Percentiles rank a stretch among this genome's conserved stretches.
These are phyloP conservation scores for Plecturocebus donacophilus DNA, from an alignment of 2,113 vertebrate species.

Conservation along the genomic window DNA sequence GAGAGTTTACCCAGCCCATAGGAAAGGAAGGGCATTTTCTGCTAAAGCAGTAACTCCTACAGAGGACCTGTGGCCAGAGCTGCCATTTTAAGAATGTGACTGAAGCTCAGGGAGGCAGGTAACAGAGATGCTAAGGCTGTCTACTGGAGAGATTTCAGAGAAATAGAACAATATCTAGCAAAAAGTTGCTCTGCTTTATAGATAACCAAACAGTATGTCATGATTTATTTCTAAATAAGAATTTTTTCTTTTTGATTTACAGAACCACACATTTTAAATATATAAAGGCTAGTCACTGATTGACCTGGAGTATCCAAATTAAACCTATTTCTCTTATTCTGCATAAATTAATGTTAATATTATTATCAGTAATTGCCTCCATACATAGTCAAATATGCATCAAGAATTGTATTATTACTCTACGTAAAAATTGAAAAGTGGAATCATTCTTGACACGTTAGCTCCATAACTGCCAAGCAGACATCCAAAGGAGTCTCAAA, in stretches of 20 bases:
- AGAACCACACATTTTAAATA: background rate
- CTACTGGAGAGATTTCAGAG: background rate
- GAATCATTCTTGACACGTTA: constrained; percentile 23
- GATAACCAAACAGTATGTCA: background rate
- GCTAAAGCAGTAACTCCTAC: background rate
- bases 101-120: background rate
- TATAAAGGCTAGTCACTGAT: background rate
- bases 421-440: background rate
- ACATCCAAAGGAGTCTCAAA: constrained; percentile 20
- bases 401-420: background rate
- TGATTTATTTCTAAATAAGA: constrained; percentile 6
- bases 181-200: background rate
- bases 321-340: background rate
- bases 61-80: background rate
- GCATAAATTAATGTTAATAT: background rate
- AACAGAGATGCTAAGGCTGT: background rate
- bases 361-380: background rate
- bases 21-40: background rate
- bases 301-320: constrained; percentile 25
- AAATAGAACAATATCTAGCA: background rate
- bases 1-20: background rate
- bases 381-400: background rate
- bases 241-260: background rate
- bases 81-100: background rate
- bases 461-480: constrained; percentile 26